These are phyloP conservation scores for Xylophagus ater DNA, from an alignment of 2,888 invertebrate species.

Conservation along the genomic window DNA sequence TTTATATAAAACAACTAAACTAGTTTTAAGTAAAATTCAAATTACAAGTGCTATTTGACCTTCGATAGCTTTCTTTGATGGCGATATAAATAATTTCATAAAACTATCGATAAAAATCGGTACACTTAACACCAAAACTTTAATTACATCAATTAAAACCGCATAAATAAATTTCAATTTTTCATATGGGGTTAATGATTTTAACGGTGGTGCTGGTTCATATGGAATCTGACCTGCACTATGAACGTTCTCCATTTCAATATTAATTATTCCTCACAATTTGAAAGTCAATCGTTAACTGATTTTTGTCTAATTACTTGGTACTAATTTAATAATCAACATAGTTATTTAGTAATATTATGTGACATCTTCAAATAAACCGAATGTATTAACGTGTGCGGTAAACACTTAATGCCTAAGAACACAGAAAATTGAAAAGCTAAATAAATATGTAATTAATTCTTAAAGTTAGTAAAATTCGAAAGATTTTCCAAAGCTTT, in stretches of 20 bases:
- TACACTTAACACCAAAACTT: conserved; percentile 4
- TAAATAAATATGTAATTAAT: too few species aligned
- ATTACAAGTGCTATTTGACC: conserved; percentile 13
- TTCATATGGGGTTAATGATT: conserved; percentile 9
- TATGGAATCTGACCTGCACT: conserved; percentile 18
- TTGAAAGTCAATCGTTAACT: background rate
- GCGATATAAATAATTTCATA: background rate
- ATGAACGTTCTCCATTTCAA: conserved; percentile 18
- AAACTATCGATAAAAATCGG: background rate
- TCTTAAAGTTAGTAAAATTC: too few species aligned
- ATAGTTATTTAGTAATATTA: background rate
- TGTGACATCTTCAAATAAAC: background rate
- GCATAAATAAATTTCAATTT: background rate
- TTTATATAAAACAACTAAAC: background rate
- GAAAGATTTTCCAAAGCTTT: too few species aligned
- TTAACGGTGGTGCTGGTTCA: conserved; percentile 9
- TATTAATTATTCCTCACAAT: conserved; percentile 1
- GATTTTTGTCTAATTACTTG: background rate
- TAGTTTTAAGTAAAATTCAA: too few species aligned
- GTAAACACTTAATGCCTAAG: background rate
- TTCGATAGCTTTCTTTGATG: background rate
- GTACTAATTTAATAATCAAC: background rate
- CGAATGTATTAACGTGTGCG: background rate
- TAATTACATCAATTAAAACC: background rate
- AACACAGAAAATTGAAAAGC: too few species aligned